These are phyloP conservation scores for Trilocha varians DNA, from an alignment of 2,888 invertebrate species.

Conservation along the genomic window DNA sequence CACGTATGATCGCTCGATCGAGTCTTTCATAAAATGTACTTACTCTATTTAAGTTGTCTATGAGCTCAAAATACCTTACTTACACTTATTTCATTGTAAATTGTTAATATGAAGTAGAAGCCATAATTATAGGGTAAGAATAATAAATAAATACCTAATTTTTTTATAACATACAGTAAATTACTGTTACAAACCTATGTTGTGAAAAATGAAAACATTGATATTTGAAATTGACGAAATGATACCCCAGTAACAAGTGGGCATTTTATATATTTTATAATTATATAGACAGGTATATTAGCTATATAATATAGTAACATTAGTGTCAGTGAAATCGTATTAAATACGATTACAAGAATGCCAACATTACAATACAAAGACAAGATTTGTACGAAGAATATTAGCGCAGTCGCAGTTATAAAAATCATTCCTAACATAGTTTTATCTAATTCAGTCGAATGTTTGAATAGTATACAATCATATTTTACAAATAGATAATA, in stretches of 20 bases:
- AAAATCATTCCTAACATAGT: conserved; percentile 28
- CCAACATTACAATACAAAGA: conserved; percentile 46
- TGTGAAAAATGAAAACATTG: conserved; percentile 5
- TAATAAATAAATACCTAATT: no score
- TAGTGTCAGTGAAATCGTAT: conserved; percentile 32
- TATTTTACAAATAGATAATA: conserved; percentile 9
- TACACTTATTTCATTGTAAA: no score
- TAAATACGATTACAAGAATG: conserved; percentile 44
- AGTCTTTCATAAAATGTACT: no score
- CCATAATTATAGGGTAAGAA: no score
- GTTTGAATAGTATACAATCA: conserved; percentile 15
- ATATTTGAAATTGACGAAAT: background rate
- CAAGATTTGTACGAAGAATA: conserved; percentile 61
- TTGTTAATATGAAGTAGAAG: no score
- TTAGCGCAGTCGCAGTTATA: conserved; percentile 39
- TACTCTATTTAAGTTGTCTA: no score
- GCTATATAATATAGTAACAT: conserved; percentile 35
- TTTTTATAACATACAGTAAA: no score
- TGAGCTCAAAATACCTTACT: no score
- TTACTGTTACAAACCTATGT: no score
- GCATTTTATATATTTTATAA: conserved; percentile 9
- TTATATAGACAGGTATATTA: conserved; percentile 16
- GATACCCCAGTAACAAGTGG: background rate
- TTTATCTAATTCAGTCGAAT: conserved; percentile 46
- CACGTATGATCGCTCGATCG: no score